phyloP scores from a whole-genome alignment of 2,888 invertebrate genomes.

The Cyaniris semiargus region DNA sequence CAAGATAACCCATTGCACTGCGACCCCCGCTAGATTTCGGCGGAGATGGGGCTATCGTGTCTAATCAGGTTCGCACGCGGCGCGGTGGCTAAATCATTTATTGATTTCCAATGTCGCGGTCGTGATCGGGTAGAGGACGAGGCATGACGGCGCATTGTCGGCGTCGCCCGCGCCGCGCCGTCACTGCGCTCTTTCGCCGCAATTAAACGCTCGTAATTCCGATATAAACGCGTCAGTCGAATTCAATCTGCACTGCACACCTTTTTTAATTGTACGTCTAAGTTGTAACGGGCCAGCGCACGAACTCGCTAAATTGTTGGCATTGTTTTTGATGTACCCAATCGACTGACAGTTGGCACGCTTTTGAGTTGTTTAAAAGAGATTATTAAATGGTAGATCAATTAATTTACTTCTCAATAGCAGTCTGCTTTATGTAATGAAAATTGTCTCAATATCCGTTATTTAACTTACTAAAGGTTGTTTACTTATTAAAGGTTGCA shows the following conservation, averaged over 20 bases:
- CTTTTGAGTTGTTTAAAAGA: not conserved
- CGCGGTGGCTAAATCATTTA: slow-evolving; percentile 80
- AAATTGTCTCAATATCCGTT: slow-evolving; percentile 37
- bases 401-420: not conserved
- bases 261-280: slow-evolving; percentile 39
- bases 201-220: slow-evolving; percentile 79
- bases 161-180: slow-evolving; percentile 56
- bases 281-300: slow-evolving; percentile 16
- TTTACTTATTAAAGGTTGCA: slow-evolving; percentile 17
- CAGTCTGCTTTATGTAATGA: not conserved
- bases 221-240: slow-evolving; percentile 72
- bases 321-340: slow-evolving; percentile 35
- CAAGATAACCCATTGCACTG: slow-evolving; percentile 72
- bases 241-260: slow-evolving; percentile 64
- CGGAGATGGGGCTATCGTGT: slow-evolving; percentile 73
- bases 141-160: slow-evolving; percentile 77
- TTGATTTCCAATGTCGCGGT: slow-evolving; percentile 80
- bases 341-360: not conserved
- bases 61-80: slow-evolving; percentile 80
- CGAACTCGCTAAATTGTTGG: slow-evolving; percentile 38
- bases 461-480: slow-evolving; percentile 39
- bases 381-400: not conserved
- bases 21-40: slow-evolving; percentile 47
- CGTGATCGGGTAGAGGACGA: slow-evolving; percentile 75
- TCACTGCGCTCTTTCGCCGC: slow-evolving; percentile 65